Evolutionary conservation across 2,797 vertebrate species (phyloP).

Genomic region (Ibycter americanus): DNA sequence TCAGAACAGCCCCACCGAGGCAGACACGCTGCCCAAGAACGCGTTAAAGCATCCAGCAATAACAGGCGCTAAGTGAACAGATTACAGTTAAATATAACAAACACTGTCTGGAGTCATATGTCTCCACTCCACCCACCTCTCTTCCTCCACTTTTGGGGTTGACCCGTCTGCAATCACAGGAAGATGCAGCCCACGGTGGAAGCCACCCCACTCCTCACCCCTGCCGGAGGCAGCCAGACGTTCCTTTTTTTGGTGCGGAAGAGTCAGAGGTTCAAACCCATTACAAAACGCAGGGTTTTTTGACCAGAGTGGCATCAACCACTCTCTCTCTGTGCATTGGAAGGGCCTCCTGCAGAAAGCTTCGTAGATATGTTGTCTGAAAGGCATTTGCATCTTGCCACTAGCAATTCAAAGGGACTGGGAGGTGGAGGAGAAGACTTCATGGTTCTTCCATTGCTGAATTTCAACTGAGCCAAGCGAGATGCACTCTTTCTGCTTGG

Average conservation of each 20-base stretch:
- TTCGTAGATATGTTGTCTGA: not conserved
- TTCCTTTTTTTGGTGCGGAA: not conserved
- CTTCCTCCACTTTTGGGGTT: not conserved
- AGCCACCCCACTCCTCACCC: not conserved
- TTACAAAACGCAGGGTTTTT: rapidly evolving
- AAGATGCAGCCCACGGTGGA: not conserved
- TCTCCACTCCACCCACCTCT: not conserved
- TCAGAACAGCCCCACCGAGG: not conserved
- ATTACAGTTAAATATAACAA: not conserved
- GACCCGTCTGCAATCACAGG: not conserved
- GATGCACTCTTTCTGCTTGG: not conserved
- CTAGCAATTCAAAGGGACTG: not conserved
- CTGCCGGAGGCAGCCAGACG: not conserved
- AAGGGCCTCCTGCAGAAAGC: not conserved
- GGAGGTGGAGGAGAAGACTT: not conserved
- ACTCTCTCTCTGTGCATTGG: rapidly evolving
- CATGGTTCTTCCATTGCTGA: not conserved
- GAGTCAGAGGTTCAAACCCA: not conserved
- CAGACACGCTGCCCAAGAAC: not conserved
- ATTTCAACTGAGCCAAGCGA: not conserved
- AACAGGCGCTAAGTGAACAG: not conserved
- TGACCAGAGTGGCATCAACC: not conserved
- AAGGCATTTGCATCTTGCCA: rapidly evolving
- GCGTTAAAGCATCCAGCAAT: not conserved
- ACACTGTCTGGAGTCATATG: not conserved